Base-by-base conservation (phyloP, 2,797 vertebrate genomes). In the Novumbra hubbsi region DNA sequence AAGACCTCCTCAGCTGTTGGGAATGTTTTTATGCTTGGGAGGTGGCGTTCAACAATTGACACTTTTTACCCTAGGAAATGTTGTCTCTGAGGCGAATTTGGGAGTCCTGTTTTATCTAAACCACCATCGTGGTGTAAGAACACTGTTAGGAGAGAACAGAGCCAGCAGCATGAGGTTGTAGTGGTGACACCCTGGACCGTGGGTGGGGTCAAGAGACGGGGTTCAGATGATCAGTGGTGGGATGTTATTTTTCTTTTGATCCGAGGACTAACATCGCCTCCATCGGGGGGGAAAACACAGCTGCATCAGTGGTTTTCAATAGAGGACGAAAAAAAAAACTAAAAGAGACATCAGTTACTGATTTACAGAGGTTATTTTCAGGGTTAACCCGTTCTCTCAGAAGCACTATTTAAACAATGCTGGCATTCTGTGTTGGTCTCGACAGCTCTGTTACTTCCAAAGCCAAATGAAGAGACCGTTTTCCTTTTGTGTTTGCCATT, bases 181-280 rank as follows among this genome's bases (percentile, higher is more conserved):
- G 28, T 16, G 63, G 63, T 16, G 28, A 64, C 63, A 64, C 63
- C 63, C 63, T 28, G 17, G 62, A 64, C 30, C 27, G 62, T 16
- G 62, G 60, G 21, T 14, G 27, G 12, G 4, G 21, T 15, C n/a
- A 6, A 12, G 9, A 24, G 17, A 27, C 24, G 12, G 30, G 55
- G 28, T 24, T 50, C 30, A 34, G 55, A 32, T 28, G 27, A 71
- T 34, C 11, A 19, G 16, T 38, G 78, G 77, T 9, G 45, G 55
- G 55, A 57, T 83, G 83, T 84, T 84, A 76, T 78, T n/a, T 19
- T 84, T 76, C 0, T 77, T 81, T 78, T 83, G 80, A 74, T 82
- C 70, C 8, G 12, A 71, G 78, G 83, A 73, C 77, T 62, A 24
- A 64, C 21, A 74, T 70, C 71, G 11, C 3, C 5, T 41, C 71